These are phyloP conservation scores for Ophioderma brevispina DNA, from an alignment of 35 echinoderm and acorn worm genomes.

Conservation along the genomic window DNA sequence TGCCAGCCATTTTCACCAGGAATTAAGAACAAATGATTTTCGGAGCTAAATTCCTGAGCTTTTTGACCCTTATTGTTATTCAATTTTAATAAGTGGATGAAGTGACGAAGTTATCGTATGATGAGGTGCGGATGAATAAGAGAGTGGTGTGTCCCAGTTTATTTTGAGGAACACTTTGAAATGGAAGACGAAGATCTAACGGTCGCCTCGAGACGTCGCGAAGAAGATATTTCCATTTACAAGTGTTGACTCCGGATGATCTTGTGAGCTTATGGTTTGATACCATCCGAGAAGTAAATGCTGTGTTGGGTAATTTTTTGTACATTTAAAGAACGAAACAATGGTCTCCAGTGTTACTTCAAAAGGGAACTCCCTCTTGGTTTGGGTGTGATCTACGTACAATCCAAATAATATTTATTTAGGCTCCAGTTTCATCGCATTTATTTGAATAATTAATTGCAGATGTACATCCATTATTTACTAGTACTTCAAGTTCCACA, in stretches of 20 bases:
- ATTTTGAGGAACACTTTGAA: slow-evolving; percentile 97
- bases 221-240: slow-evolving; percentile 90
- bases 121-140: slow-evolving; percentile 81
- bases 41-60: slow-evolving; percentile 10
- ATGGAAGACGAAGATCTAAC: slow-evolving; percentile 91
- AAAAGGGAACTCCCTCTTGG: too few relatives aligned
- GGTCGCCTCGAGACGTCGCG: slow-evolving; percentile 56
- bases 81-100: slow-evolving; percentile 57
- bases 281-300: slow-evolving; percentile 97
- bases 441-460: too few relatives aligned
- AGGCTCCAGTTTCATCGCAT: too few relatives aligned
- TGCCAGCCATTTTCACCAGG: background rate
- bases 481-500: too few relatives aligned
- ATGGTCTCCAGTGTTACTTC: too few relatives aligned
- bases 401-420: too few relatives aligned
- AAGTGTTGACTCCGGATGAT: slow-evolving; percentile 95
- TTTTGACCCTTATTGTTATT: background rate
- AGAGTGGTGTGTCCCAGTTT: slow-evolving; percentile 76
- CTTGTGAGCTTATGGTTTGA: slow-evolving; percentile 94
- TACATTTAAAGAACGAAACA: too few relatives aligned
- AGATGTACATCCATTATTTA: too few relatives aligned
- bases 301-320: slow-evolving; percentile 97
- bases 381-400: too few relatives aligned
- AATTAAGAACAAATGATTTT: background rate
- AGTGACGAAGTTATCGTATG: slow-evolving; percentile 62